A percentile compares a stretch with the other conserved stretches of the same genome.
phyloP scores from a whole-genome alignment of 2,888 invertebrate genomes.

The Drosophila anceps region DNA sequence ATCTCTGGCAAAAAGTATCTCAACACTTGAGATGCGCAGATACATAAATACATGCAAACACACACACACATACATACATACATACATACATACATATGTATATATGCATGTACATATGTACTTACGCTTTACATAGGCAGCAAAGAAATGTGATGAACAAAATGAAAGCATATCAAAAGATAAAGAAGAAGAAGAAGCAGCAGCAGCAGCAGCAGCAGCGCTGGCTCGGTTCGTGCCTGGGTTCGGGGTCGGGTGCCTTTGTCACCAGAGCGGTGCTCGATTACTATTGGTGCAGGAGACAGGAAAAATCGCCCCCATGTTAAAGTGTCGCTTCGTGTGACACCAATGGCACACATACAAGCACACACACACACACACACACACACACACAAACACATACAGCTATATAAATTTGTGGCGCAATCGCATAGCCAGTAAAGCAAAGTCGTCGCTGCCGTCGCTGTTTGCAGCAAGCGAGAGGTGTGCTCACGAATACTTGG shows the following conservation, averaged over 20 bases:
- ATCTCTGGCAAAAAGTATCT: conserved; percentile 1
- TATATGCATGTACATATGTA: conserved; percentile 6
- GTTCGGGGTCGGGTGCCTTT: conserved; percentile 62
- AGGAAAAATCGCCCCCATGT: conserved; percentile 77
- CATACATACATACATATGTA: conserved; percentile 6
- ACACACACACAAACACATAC: conserved; percentile 34
- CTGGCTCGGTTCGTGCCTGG: conserved; percentile 29
- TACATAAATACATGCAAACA: neutral
- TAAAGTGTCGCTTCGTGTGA: conserved; percentile 80
- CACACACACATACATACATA: neutral
- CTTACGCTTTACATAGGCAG: conserved; percentile 36
- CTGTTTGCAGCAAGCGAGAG: conserved; percentile 44
- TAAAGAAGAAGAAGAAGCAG: conserved; percentile 18
- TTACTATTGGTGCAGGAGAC: conserved; percentile 81
- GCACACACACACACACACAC: conserved; percentile 36
- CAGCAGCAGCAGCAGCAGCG: conserved; percentile 11
- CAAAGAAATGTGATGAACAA: conserved; percentile 22
- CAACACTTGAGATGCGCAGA: conserved; percentile 2
- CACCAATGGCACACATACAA: conserved; percentile 55
- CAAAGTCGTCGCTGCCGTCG: conserved; percentile 46
- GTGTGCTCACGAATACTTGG: conserved; percentile 43
- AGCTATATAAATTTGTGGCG: conserved; percentile 46
- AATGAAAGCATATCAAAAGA: conserved; percentile 44
- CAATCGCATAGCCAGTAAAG: conserved; percentile 61
- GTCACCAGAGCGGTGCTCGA: conserved; percentile 77